Evolutionary conservation across 2,113 vertebrate species (phyloP), one percentile per base, ranked within the genome.

Genomic region (Bostrychus sinensis): DNA sequence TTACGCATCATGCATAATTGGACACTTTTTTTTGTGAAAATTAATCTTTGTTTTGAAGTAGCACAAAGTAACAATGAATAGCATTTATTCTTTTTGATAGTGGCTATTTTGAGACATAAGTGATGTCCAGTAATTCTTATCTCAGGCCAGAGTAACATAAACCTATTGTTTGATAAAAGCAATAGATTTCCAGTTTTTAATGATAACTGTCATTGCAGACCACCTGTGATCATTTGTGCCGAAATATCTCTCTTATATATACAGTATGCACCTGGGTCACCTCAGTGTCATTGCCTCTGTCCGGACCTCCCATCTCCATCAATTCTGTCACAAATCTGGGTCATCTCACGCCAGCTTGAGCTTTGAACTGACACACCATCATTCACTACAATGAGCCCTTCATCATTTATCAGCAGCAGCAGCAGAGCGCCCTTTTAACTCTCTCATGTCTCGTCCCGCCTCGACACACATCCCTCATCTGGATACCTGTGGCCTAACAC

Each of bases 351-450:
- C 66, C 70, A 75, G 66, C 60, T 50, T 2, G 62, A 53, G 72
- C 80, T 83, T 82, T 78, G 54, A 81, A 74, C 72, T 76, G 85
- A 83, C 75, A 78, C 63, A 25, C 70, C 84, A 86, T 86, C 82
- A 19, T 70, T 74, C 72, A 66, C 55, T 17, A 36, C 53, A 34
- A 51, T 30, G 48, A 51, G 48, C 57, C 80, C 75, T 77, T 70
- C 41, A 68, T 75, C 70, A 76, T 75, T 74, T 59, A 84, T 86
- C 80, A 81, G 43, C 74, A 66, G 64, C 72, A 43, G 42, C 74
- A 66, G 67, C 72, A 46, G 69, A 64, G 60, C 64, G 60, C 65
- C 80, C 66, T 68, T 58, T 70, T 81, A 46, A 62, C 83, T 76
- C 83, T 74, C 78, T 80, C 12, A 57, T 71, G 65, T 70, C 74